These are phyloP conservation scores for Mormyrus lacerda DNA, from an alignment of 2,113 vertebrate species.

Conservation along the genomic window DNA sequence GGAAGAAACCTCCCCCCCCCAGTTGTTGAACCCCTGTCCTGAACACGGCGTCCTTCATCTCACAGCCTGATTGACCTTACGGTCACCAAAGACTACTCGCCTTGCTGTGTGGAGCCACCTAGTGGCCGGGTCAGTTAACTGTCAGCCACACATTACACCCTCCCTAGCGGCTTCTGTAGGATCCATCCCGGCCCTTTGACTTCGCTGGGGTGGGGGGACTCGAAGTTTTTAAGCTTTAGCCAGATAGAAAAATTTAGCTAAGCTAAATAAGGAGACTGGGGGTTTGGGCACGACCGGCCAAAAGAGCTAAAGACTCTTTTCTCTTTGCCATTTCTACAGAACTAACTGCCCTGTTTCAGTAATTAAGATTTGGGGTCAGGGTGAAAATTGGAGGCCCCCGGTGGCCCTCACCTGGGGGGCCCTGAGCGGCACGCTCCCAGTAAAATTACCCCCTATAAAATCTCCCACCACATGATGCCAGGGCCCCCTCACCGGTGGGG, in stretches of 20 bases:
- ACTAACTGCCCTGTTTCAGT: constrained; percentile 57
- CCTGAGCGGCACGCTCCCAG: constrained; percentile 5
- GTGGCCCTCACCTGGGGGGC: neutral
- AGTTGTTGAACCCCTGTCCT: neutral
- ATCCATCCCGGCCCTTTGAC: neutral
- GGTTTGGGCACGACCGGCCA: neutral
- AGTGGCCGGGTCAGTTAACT: constrained; percentile 27
- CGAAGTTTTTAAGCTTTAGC: neutral
- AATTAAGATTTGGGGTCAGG: constrained; percentile 47
- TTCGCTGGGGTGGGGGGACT: neutral
- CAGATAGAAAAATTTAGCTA: neutral
- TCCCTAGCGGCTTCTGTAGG: neutral
- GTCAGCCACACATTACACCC: neutral
- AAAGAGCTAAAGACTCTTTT: constrained; percentile 36
- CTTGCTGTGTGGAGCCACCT: constrained; percentile 34
- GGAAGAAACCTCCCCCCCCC: neutral
- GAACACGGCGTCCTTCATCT: neutral
- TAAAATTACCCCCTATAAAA: constrained; percentile 47
- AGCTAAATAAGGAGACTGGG: neutral
- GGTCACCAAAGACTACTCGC: neutral
- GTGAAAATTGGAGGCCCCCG: constrained; percentile 51
- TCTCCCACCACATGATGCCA: constrained; percentile 30
- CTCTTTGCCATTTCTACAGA: constrained; percentile 44
- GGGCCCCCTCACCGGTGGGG: no score
- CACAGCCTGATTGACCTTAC: neutral